These are phyloP conservation scores for Phoeniculus purpureus DNA, from an alignment of 2,797 vertebrate species.

Conservation along the genomic window DNA sequence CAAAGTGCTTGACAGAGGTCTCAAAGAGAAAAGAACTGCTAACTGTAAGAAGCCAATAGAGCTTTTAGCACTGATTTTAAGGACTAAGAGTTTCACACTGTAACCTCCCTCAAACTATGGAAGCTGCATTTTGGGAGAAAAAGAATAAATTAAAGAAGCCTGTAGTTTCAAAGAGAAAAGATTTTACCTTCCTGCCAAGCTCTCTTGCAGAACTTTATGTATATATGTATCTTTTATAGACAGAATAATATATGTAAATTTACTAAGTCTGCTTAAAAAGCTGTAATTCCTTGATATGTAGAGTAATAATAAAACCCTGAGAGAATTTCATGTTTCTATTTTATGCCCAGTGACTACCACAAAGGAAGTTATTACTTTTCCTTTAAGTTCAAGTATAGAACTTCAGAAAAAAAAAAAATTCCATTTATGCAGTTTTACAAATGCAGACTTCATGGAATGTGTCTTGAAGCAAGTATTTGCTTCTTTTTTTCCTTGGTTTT, in stretches of 20 bases:
- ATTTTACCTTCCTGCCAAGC: slow-evolving; percentile 14
- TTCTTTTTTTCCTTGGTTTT: background rate
- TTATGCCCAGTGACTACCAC: background rate
- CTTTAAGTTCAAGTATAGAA: background rate
- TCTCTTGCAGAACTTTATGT: background rate
- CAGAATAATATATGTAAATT: slow-evolving; percentile 5
- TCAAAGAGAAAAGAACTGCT: background rate
- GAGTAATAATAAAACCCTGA: background rate
- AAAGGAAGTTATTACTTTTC: background rate
- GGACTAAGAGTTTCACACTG: background rate
- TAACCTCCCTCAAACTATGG: background rate
- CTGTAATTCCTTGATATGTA: background rate
- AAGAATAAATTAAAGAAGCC: background rate
- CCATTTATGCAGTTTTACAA: background rate
- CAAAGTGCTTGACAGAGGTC: background rate
- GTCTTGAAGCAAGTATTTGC: background rate
- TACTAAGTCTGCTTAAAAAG: slow-evolving; percentile 9
- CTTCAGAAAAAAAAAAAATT: background rate
- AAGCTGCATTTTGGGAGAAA: background rate
- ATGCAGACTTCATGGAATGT: background rate
- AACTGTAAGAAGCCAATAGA: background rate
- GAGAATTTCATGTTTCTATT: slow-evolving; percentile 7
- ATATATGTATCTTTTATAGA: background rate
- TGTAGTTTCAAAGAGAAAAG: background rate
- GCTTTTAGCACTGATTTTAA: slow-evolving; percentile 1